phyloP scores from a whole-genome alignment of 2,888 invertebrate genomes.

The Drepanosiphum platanoidis region DNA sequence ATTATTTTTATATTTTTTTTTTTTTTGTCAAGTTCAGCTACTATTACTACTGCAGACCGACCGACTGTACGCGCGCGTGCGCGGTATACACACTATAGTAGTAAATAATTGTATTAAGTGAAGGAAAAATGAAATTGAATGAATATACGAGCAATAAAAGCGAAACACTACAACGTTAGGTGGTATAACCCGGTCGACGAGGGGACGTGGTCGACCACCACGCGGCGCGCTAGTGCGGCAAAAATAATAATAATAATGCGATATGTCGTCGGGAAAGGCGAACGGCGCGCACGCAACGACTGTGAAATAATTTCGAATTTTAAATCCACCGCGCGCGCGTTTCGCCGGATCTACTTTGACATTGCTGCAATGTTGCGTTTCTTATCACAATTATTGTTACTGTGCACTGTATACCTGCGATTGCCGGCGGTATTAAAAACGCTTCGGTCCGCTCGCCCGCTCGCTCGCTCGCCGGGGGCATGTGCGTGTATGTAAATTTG shows the following conservation, averaged over 20 bases:
- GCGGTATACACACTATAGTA: too few relatives aligned
- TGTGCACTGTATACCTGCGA: neutral
- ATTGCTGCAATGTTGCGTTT: too few relatives aligned
- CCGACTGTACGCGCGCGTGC: too few relatives aligned
- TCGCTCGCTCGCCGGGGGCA: neutral
- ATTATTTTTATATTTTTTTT: too few relatives aligned
- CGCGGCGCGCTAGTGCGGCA: neutral
- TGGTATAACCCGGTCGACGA: neutral
- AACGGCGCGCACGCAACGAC: neutral
- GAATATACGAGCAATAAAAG: neutral
- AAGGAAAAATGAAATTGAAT: neutral
- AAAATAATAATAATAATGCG: too few relatives aligned
- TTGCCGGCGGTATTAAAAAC: too few relatives aligned
- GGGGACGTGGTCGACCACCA: neutral
- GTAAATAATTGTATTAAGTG: neutral
- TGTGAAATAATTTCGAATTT: neutral
- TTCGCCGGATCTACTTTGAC: neutral
- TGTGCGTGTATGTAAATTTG: constrained; percentile 14
- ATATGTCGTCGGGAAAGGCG: neutral
- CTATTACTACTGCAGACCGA: neutral
- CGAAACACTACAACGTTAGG: neutral
- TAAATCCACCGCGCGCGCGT: neutral
- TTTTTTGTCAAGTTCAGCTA: neutral
- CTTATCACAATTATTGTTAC: too few relatives aligned
- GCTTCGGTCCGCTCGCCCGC: too few relatives aligned